These are phyloP conservation scores for Umimayanthus kanabou DNA, from an alignment of 92 coral and sea anemone genomes.

Conservation along the genomic window DNA sequence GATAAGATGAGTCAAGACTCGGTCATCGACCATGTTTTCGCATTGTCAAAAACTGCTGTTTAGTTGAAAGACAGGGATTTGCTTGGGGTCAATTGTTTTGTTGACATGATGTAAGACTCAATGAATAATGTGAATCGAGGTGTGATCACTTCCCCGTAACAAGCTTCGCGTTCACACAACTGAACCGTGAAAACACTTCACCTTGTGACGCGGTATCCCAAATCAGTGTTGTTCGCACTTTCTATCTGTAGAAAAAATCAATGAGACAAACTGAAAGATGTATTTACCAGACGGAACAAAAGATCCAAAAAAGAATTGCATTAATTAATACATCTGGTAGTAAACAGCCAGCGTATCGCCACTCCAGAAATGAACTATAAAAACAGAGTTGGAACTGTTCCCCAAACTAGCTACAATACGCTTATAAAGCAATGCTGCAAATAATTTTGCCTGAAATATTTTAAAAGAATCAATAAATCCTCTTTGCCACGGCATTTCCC, in stretches of 20 bases:
- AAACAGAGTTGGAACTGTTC: too few relatives aligned
- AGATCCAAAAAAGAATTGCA: too few relatives aligned
- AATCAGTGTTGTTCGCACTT: conserved; percentile 1
- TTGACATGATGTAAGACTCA: conserved; percentile 43
- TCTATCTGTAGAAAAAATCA: not conserved
- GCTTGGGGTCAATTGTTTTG: conserved; percentile 23
- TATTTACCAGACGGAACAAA: too few relatives aligned
- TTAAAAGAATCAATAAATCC: too few relatives aligned
- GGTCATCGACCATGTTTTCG: conserved; percentile 15
- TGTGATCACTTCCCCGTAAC: conserved; percentile 18
- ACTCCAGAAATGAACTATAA: too few relatives aligned
- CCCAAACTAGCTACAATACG: too few relatives aligned
- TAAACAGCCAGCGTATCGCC: too few relatives aligned
- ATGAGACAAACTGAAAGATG: not conserved
- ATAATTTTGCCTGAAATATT: too few relatives aligned
- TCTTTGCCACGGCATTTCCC: too few relatives aligned
- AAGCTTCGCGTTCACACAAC: not conserved
- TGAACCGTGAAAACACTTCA: conserved; percentile 19
- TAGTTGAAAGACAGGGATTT: not conserved
- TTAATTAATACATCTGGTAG: too few relatives aligned
- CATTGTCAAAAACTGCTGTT: conserved; percentile 13
- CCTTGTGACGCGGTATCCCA: conserved; percentile 39
- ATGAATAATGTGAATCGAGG: not conserved
- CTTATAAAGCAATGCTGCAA: too few relatives aligned
- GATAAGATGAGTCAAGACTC: conserved; percentile 8